These are phyloP conservation scores for Temnopleurus reevesii DNA, from an alignment of 53 echinoderm and acorn worm genomes.

Conservation along the genomic window DNA sequence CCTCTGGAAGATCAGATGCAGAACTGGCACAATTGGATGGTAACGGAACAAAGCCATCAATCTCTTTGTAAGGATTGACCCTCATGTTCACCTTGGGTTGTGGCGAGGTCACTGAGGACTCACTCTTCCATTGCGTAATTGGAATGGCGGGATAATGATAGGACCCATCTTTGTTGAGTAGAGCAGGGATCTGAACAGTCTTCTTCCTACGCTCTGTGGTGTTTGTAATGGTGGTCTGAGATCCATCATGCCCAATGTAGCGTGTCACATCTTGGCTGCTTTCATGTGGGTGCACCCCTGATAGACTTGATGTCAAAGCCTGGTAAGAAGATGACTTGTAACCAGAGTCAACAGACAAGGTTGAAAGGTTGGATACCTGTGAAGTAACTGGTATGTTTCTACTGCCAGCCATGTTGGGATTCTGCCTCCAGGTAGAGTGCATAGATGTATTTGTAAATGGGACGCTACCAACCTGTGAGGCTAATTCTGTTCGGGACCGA, in stretches of 20 bases:
- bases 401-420: background rate
- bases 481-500: constrained; percentile 24
- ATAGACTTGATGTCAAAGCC: constrained; percentile 2
- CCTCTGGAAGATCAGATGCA: background rate
- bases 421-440: background rate
- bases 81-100: constrained; percentile 13
- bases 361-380: background rate
- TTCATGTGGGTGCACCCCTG: constrained; percentile 43
- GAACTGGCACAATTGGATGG: background rate
- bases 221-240: constrained; percentile 64
- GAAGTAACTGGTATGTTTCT: constrained; percentile 2
- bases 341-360: constrained; percentile 73
- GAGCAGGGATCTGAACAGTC: constrained; percentile 54
- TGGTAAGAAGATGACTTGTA: constrained; percentile 67
- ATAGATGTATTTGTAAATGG: background rate
- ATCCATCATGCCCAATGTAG: constrained; percentile 53
- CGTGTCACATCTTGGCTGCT: constrained; percentile 41
- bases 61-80: constrained; percentile 41
- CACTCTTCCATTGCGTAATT: constrained; percentile 35
- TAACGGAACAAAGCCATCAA: constrained; percentile 4
- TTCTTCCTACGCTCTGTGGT: constrained; percentile 62
- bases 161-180: constrained; percentile 26
- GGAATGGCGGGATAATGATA: constrained; percentile 37
- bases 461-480: constrained; percentile 17
- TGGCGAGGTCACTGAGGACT: background rate